Evolutionary conservation across 2,797 vertebrate species (phyloP).

Genomic region (Sebastes hopkinsi): DNA sequence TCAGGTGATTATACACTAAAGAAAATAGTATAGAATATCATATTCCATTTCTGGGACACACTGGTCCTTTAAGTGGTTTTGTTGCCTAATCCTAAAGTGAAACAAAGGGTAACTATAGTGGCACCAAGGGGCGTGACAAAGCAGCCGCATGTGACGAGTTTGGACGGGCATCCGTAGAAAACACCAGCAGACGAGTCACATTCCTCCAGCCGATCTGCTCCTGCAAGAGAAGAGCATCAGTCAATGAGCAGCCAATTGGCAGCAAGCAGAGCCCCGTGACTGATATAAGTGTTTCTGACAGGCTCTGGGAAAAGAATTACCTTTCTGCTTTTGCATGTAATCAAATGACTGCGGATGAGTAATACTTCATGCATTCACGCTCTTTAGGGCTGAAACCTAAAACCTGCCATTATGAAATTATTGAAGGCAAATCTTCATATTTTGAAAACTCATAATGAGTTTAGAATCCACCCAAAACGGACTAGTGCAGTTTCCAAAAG

Average conservation of each 20-base stretch:
- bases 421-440: slow-evolving; percentile 17
- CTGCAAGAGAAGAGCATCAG: slow-evolving; percentile 65
- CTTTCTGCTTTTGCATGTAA: slow-evolving; percentile 33
- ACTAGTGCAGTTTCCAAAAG: slow-evolving; percentile 18
- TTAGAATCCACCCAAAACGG: slow-evolving; percentile 18
- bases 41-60: too few species aligned
- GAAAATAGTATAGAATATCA: too few species aligned
- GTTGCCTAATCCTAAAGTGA: too few species aligned
- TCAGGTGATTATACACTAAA: too few species aligned
- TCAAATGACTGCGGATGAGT: slow-evolving; percentile 13
- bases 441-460: slow-evolving; percentile 23
- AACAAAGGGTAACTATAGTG: too few species aligned
- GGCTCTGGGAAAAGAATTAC: slow-evolving; percentile 28
- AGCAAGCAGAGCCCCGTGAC: slow-evolving; percentile 12
- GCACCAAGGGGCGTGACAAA: too few species aligned
- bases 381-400: slow-evolving; percentile 23
- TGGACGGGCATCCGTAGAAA: slow-evolving; percentile 82
- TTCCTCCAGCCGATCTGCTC: slow-evolving; percentile 89
- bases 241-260: slow-evolving; percentile 21
- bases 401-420: slow-evolving; percentile 24
- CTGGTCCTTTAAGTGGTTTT: too few species aligned
- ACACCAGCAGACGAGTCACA: slow-evolving; percentile 77
- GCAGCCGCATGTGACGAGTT: too few species aligned
- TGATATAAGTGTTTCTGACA: slow-evolving; percentile 27
- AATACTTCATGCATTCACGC: slow-evolving; percentile 9